Base-by-base conservation (phyloP, 2,888 invertebrate species). In the Cabera pusaria region DNA sequence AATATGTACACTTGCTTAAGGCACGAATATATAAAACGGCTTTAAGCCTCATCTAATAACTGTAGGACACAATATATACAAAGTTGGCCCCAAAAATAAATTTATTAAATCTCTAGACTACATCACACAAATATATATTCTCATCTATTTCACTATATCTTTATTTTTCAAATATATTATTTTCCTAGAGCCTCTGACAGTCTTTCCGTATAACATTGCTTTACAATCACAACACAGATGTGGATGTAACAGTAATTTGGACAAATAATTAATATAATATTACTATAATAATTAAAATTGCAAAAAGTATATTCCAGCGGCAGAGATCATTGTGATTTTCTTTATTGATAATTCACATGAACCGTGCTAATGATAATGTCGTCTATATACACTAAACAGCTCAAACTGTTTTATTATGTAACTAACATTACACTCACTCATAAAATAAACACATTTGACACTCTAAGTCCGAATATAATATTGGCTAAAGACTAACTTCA, bases 11-110 rank as follows among this genome's bases (percentile, higher is more conserved):
- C 56, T 44, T 32, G 55, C 52, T 23, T 81, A 86, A 85, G 86
- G 85, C 86, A 85, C 77, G 68, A 79, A 67, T 73, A 71, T n/a
- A n/a, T 64, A 75, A 72, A 56, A 59, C 51, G 82, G 82, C 84
- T 84, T 78, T 43, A 64, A 83, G 84, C 85, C 77, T 59, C 59
- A 52, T 56, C 58, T 55, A 49, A 53, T 45, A 59, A 43, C 44
- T 26, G 44, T 47, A 72, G 69, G 69, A 73, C 59, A 45, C 63
- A 43, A 59, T 75, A 70, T 75, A 59, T 72, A 79, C 73, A 78
- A 64, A 59, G 60, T 82, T 78, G 81, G 81, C 78, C 80, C 84
- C 80, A 53, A 79, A 77, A 79, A 69, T 66, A 79, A 76, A 50
- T 34, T 29, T 49, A 36, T 46, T 22, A 36, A 6, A 8, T 26